Evolutionary conservation across 2,797 vertebrate species (phyloP).

Genomic region (Schizopygopsis malacanthus): DNA sequence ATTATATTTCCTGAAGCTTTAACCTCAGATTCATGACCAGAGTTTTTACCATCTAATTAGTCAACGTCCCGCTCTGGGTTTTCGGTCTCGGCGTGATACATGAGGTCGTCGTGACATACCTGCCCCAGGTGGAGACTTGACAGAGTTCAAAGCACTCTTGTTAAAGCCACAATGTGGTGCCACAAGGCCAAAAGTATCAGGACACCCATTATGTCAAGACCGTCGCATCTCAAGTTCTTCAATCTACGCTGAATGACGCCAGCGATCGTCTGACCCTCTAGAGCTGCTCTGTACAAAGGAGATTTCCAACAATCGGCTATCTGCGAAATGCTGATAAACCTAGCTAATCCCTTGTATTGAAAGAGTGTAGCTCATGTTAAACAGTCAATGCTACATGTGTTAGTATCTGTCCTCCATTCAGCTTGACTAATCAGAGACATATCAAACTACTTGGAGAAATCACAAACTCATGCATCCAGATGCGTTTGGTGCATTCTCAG

Average conservation of each 20-base stretch:
- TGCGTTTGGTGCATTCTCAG: neutral
- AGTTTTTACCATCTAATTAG: slow-evolving; percentile 82
- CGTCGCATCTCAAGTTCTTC: slow-evolving; percentile 57
- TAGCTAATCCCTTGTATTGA: slow-evolving; percentile 56
- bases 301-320: slow-evolving; percentile 52
- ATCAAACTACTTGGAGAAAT: slow-evolving; percentile 43
- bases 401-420: slow-evolving; percentile 43
- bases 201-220: slow-evolving; percentile 57
- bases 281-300: slow-evolving; percentile 49
- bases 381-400: slow-evolving; percentile 56
- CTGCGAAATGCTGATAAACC: slow-evolving; percentile 52
- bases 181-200: slow-evolving; percentile 67
- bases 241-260: slow-evolving; percentile 48
- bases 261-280: slow-evolving; percentile 44
- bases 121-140: slow-evolving; percentile 71
- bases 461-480: neutral
- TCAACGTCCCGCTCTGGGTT: slow-evolving; percentile 81
- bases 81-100: slow-evolving; percentile 79
- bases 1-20: slow-evolving; percentile 80
- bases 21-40: slow-evolving; percentile 78
- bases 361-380: slow-evolving; percentile 54
- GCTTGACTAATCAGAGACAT: slow-evolving; percentile 43
- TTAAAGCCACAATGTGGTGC: slow-evolving; percentile 80
- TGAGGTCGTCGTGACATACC: slow-evolving; percentile 77
- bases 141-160: slow-evolving; percentile 82